Percentiles rank a stretch among this genome's conserved stretches.
phyloP scores from a whole-genome alignment of 2,113 vertebrate genomes.

The Camelus dromedarius region DNA sequence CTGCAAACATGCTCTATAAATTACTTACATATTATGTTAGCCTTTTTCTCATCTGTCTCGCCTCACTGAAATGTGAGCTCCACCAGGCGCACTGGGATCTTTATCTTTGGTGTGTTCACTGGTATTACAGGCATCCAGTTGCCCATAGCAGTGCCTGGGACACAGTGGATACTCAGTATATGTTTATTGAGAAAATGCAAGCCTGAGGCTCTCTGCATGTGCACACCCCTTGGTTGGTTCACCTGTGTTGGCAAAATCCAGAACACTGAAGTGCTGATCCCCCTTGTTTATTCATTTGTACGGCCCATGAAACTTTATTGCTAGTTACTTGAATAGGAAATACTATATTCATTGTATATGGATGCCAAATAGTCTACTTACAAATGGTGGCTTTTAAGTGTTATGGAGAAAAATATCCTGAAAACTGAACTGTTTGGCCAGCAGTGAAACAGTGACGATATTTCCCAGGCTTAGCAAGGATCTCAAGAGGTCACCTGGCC shows the following conservation, averaged over 20 bases:
- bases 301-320: background rate
- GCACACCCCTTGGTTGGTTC: rapidly evolving
- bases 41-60: background rate
- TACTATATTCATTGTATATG: background rate
- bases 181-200: background rate
- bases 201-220: too few species aligned
- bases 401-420: background rate
- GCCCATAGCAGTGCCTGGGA: background rate
- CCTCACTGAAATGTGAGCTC: background rate
- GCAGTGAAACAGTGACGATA: background rate
- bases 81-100: background rate
- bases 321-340: background rate
- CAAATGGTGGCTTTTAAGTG: background rate
- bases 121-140: background rate
- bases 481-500: background rate
- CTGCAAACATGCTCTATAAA: background rate
- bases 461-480: background rate
- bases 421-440: background rate
- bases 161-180: rapidly evolving
- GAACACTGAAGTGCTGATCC: background rate
- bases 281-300: background rate
- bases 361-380: background rate
- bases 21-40: background rate
- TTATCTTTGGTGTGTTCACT: background rate
- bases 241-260: background rate